Evolutionary conservation across 2,113 vertebrate genomes (phyloP).

Genomic region (Bambusicola thoracicus): DNA sequence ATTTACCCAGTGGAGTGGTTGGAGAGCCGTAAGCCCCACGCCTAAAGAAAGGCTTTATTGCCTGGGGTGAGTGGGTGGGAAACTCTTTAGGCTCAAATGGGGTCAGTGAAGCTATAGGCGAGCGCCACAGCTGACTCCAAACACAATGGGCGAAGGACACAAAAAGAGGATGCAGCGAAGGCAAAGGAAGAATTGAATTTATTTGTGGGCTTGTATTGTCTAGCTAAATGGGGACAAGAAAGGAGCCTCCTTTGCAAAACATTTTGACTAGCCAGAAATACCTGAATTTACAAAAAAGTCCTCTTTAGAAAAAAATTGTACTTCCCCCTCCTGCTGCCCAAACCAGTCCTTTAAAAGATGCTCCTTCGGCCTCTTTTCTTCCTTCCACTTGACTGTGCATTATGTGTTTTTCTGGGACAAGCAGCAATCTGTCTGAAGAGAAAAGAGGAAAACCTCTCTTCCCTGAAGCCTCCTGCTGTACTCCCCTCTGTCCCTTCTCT

Average conservation of each 20-base stretch:
- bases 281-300: not conserved
- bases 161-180: not conserved
- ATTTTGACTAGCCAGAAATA: not conserved
- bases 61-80: slow-evolving; percentile 1
- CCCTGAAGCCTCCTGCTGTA: not conserved
- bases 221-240: not conserved
- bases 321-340: not conserved
- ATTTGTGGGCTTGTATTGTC: not conserved
- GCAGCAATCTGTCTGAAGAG: not conserved
- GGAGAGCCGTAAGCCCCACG: not conserved
- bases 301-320: not conserved
- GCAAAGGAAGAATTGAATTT: slow-evolving; percentile 16
- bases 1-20: not conserved
- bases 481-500: not conserved
- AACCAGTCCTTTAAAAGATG: not conserved
- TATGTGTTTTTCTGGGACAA: not conserved
- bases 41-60: slow-evolving; percentile 35
- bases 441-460: not conserved
- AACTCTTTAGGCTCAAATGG: not conserved
- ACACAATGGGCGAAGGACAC: not conserved
- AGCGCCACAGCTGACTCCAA: not conserved
- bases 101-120: not conserved
- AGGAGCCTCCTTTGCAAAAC: not conserved
- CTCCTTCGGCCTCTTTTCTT: not conserved
- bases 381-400: not conserved